Evolutionary conservation across 1,140 invertebrate species (phyloP), one percentile per base, ranked within the genome.

Genomic region (Drosophila nigromelanica): DNA sequence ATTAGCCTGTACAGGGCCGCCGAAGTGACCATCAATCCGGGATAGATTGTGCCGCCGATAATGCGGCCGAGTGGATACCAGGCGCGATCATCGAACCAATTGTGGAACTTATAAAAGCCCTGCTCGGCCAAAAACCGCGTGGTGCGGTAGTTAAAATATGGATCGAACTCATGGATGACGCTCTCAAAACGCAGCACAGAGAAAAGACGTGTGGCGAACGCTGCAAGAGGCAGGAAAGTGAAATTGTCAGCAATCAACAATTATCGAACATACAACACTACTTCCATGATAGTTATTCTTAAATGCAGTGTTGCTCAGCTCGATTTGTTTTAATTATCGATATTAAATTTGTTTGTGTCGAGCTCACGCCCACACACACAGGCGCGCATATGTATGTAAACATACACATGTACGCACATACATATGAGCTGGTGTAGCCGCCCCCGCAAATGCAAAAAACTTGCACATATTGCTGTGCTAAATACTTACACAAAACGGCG

Each of bases 161-260:
- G 98, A 96, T 99, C 98, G 93, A 99, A 99, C 93, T 99, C 98
- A 93, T 99, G 98, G 83, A 99, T 99, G 5, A 99, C 98, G 92
- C 97, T 98, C 92, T 99, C 98, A 93, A 98, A 99, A 48, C 98
- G 94, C 56, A 99, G 92, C n/a, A 99, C 98, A 18, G 98, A 99
- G 92, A 99, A 99, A 14, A 99, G 92, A 62, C 98, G 94, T 14
- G 97, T 98, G 33, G 97, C 97, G 94, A 99, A 99, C 42, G 98
- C 98, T 99, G 92, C 69, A 95, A 92, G 12, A 15, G 42, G 18
- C 39, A 78, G 35, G 14, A 58, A 64, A 78, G 74, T 74, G 66
- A 73, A 76, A 58, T 77, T 76, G 11, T 39, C 3, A 66, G 62
- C 40, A 11, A 2, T n/a, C 10, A 33, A 42, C n/a, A n/a, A 5